phyloP scores from a whole-genome alignment of 2,888 invertebrate genomes.

The Apodemia hepburni region DNA sequence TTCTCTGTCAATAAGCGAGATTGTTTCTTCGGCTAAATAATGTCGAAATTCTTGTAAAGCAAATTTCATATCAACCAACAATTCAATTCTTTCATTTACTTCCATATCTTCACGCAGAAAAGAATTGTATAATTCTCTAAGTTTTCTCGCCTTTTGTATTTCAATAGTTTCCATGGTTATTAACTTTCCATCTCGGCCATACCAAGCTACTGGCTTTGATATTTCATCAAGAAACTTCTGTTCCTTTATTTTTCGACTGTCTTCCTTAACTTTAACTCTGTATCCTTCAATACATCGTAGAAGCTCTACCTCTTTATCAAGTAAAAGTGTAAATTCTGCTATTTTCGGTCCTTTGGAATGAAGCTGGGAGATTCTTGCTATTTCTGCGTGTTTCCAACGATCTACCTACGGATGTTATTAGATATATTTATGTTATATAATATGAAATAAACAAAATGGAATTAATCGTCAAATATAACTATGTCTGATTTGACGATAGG shows the following conservation, averaged over 20 bases:
- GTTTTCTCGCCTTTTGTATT: constrained; percentile 88
- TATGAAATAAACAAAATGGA: too few relatives aligned
- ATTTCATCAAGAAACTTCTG: constrained; percentile 83
- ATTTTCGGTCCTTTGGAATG: constrained; percentile 85
- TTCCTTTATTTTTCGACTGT: constrained; percentile 80
- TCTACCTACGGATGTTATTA: constrained; percentile 67
- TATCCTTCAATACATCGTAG: constrained; percentile 85
- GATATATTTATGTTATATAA: not conserved
- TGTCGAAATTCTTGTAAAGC: constrained; percentile 82
- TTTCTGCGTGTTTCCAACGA: constrained; percentile 83
- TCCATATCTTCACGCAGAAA: constrained; percentile 80
- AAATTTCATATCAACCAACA: constrained; percentile 85
- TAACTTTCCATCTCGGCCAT: constrained; percentile 83
- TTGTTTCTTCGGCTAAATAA: constrained; percentile 77
- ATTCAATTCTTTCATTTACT: constrained; percentile 84
- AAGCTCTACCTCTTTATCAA: constrained; percentile 87
- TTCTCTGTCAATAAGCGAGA: constrained; percentile 85
- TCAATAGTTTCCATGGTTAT: constrained; percentile 91
- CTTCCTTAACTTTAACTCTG: constrained; percentile 80
- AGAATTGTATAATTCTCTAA: constrained; percentile 86
- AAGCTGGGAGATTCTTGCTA: constrained; percentile 80
- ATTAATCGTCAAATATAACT: too few relatives aligned
- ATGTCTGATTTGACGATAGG: too few relatives aligned
- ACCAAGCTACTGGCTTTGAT: constrained; percentile 88
- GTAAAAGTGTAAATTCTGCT: constrained; percentile 84